Percentiles rank a stretch among this genome's conserved stretches.
phyloP scores from a whole-genome alignment of 2,113 vertebrate species.

The Chamaea fasciata region DNA sequence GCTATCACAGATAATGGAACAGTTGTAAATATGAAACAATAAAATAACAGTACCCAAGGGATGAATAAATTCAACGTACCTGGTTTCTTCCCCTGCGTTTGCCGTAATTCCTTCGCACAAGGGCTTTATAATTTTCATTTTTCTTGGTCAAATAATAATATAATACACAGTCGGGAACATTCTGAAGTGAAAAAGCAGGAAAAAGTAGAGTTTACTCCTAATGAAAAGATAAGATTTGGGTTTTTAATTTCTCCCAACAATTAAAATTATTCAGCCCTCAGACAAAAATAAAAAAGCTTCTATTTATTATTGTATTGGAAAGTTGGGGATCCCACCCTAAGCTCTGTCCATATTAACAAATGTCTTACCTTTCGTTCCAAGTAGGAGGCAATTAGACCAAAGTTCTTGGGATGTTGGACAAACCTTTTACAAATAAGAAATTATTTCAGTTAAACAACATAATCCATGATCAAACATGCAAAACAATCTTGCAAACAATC shows the following conservation, averaged over 20 bases:
- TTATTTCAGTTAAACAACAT: conserved; percentile 14
- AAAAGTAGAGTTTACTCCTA: not conserved
- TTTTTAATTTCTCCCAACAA: not conserved
- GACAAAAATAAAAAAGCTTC: not conserved
- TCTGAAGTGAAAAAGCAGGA: conserved; percentile 71
- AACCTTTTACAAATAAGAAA: conserved; percentile 78
- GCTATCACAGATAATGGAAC: not conserved
- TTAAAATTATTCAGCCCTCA: not conserved
- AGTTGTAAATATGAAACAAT: not conserved
- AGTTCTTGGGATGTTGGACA: conserved; percentile 98
- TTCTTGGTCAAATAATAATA: conserved; percentile 99
- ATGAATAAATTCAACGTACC: conserved; percentile 67
- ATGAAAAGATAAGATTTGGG: not conserved
- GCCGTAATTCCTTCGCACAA: conserved; percentile 93
- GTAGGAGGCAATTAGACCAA: conserved; percentile 95
- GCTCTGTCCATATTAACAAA: not conserved
- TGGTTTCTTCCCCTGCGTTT: conserved; percentile 93
- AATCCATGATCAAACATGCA: not conserved
- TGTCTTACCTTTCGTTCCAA: conserved; percentile 94
- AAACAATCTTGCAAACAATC: not conserved
- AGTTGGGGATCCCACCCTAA: not conserved
- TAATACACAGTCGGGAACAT: conserved; percentile 93
- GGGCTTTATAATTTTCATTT: conserved; percentile 97
- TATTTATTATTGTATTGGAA: not conserved
- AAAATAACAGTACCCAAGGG: not conserved